A percentile compares a stretch with the other conserved stretches of the same genome.
Evolutionary conservation across 1,140 invertebrate genomes (phyloP).

Genomic region (Caenorhabditis inopinata): DNA sequence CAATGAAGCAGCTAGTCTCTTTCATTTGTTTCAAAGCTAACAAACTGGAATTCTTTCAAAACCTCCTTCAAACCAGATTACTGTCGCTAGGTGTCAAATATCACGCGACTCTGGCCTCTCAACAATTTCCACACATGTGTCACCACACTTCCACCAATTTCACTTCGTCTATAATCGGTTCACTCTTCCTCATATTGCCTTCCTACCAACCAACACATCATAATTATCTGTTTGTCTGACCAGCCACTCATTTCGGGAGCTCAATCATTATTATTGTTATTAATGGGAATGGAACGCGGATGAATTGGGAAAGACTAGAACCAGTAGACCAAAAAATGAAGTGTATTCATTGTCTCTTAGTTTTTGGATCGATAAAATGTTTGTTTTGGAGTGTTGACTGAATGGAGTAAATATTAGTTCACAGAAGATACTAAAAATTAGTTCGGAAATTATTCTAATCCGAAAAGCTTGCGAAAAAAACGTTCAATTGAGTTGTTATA

Average conservation of each 20-base stretch:
- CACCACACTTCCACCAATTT: background rate
- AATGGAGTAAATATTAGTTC: no score
- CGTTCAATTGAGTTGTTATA: no score
- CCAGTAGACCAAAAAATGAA: no score
- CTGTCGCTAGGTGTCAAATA: slow-evolving; percentile 17
- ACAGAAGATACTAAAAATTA: no score
- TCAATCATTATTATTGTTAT: slow-evolving; percentile 33
- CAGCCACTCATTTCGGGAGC: background rate
- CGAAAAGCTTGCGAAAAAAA: no score
- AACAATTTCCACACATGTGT: background rate
- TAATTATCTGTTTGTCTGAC: slow-evolving; percentile 27
- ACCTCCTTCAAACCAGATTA: no score
- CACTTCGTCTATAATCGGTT: background rate
- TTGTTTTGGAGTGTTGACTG: no score
- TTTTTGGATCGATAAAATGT: no score
- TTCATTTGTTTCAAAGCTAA: no score
- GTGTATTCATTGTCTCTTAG: no score
- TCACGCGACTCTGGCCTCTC: background rate
- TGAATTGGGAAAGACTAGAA: background rate
- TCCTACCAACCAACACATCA: background rate
- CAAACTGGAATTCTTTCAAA: background rate
- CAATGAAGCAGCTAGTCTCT: no score
- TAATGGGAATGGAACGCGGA: background rate
- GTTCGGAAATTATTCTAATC: no score
- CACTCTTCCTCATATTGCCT: background rate